A percentile compares a stretch with the other conserved stretches of the same genome.
Conservation (phyloP, 1,140 invertebrate species). For the Sitobion miscanthi region DNA sequence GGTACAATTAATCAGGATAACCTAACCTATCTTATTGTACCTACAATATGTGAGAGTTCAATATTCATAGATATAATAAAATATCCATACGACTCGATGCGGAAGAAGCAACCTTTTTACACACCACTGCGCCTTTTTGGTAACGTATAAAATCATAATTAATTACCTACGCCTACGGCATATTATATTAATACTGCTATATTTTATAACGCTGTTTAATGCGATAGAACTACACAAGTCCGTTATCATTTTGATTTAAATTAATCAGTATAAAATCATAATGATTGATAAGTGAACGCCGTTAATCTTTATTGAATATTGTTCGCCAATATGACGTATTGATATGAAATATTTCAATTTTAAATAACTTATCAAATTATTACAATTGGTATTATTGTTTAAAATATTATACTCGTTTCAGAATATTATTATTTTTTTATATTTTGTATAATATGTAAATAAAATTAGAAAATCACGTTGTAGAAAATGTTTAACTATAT, state of each 20-base stretch:
- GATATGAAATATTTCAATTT: too few relatives aligned
- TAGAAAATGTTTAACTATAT: too few relatives aligned
- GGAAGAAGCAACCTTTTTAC: neutral
- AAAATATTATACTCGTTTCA: too few relatives aligned
- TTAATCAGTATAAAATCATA: too few relatives aligned
- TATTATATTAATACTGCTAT: neutral
- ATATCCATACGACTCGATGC: neutral
- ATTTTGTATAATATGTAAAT: too few relatives aligned
- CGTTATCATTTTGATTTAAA: too few relatives aligned
- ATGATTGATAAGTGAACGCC: neutral
- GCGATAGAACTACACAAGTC: neutral
- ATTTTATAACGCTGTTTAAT: neutral
- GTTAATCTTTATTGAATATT: neutral
- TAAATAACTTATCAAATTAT: too few relatives aligned
- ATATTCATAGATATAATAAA: constrained; percentile 11
- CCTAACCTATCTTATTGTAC: neutral
- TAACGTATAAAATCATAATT: neutral
- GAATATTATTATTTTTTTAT: too few relatives aligned
- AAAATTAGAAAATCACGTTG: too few relatives aligned
- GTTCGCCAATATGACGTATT: neutral
- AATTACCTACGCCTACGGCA: neutral
- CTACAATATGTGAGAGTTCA: neutral
- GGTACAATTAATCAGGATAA: constrained; percentile 10
- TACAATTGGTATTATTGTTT: neutral
- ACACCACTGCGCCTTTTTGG: neutral